Base-by-base conservation (phyloP, 2,797 vertebrate species). In the Clamator glandarius region DNA sequence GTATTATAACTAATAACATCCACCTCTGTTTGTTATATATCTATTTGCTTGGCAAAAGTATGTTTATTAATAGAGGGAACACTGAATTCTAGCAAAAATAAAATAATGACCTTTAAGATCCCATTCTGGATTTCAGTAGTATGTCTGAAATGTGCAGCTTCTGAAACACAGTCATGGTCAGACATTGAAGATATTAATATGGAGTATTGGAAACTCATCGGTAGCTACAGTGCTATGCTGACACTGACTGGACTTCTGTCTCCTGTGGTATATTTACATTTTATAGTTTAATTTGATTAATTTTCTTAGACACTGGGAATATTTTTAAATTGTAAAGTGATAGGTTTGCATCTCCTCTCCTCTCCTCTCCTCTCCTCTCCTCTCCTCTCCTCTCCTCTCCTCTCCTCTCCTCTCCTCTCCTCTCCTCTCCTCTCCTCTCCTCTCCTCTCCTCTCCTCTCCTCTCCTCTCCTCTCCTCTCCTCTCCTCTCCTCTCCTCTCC, bases 391-490 rank as follows among this genome's bases (percentile, higher is more conserved):
- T 9, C 26, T 10, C 11, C 8, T 35, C 17, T 12, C 5, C 13
- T 18, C 23, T 28, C 50, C 12, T 13, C 8, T 5, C 2, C 29
- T 24, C 3, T 11, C 3, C 35, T 4, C 39, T 11, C 31, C n/a
- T n/a, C n/a, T n/a, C n/a, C n/a, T n/a, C n/a, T n/a, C n/a, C n/a
- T n/a, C n/a, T n/a, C 29, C 2, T 31, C 5, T 74, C 39, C 39
- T 39, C 8, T 59, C 36, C 36, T n/a, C 8, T 8, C 11, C 6
- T 35, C 18, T 12, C 4, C 5, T 9, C 11, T 54, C 1, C 28
- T 1, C 25, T 5, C 13, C 15, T 23, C 2, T 35, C 14, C n/a
- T 23, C 75, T 8, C 25, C 4, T 36, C 5, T n/a, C 29, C 2
- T 31, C 5, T 74, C 39, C 39, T 39, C 8, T 59, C 36, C 36